phyloP scores from a whole-genome alignment of 2,797 vertebrate genomes.

The Antennarius maculatus region DNA sequence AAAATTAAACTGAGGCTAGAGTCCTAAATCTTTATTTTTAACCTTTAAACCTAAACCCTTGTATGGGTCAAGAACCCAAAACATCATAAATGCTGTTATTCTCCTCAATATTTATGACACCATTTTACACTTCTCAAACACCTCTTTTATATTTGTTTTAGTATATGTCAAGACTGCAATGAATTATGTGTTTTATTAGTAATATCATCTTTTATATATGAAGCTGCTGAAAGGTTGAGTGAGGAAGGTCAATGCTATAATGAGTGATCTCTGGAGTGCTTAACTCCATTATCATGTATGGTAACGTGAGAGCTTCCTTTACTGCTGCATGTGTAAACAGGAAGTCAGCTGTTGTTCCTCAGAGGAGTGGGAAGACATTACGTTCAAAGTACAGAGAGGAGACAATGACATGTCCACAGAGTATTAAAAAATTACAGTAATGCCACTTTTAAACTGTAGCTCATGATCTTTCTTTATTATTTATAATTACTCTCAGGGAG shows the following conservation, averaged over 20 bases:
- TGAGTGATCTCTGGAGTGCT: neutral
- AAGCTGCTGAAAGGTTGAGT: neutral
- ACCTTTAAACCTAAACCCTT: too few species aligned
- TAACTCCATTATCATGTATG: neutral
- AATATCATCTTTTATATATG: too few species aligned
- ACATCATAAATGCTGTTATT: neutral
- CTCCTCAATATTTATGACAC: neutral
- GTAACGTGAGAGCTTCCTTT: slow-evolving; percentile 5
- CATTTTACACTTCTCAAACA: neutral
- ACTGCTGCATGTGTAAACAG: slow-evolving; percentile 33
- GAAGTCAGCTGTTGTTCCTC: slow-evolving; percentile 23
- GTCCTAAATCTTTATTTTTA: neutral
- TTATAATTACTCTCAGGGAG: neutral
- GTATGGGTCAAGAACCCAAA: neutral
- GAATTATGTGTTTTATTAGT: too few species aligned
- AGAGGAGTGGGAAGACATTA: slow-evolving; percentile 39
- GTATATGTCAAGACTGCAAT: too few species aligned
- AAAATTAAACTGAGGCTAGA: too few species aligned
- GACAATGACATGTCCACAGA: neutral
- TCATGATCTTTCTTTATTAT: slow-evolving; percentile 4
- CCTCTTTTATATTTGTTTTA: too few species aligned
- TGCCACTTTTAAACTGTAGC: neutral
- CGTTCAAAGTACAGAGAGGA: slow-evolving; percentile 26
- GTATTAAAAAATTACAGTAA: slow-evolving; percentile 1
- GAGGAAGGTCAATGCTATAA: neutral